Conservation (phyloP, 2,888 invertebrate species). For the Diarsia mendica region DNA sequence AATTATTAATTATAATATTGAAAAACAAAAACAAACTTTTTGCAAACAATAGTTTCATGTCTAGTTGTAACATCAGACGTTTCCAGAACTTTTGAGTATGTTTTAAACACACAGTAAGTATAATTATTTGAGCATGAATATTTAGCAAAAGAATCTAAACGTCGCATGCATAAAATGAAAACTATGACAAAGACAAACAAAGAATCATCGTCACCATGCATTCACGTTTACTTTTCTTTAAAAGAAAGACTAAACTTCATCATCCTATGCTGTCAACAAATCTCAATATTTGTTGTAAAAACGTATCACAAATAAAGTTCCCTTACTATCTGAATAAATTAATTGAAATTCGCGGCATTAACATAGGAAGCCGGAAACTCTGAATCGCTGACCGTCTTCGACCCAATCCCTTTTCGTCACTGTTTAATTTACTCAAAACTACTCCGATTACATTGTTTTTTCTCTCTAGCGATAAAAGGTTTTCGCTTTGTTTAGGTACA, state of each 20-base stretch:
- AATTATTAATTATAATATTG: background rate
- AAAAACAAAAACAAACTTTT: background rate
- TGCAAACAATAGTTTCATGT: background rate
- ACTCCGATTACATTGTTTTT: conserved; percentile 48
- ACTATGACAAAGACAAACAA: background rate
- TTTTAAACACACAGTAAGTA: background rate
- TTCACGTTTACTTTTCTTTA: background rate
- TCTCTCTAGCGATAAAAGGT: conserved; percentile 29
- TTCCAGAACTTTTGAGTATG: background rate
- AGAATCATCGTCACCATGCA: background rate
- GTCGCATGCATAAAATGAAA: background rate
- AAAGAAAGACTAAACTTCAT: conserved; percentile 1
- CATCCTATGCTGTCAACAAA: background rate
- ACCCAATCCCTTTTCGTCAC: conserved; percentile 58
- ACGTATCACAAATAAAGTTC: conserved; percentile 50
- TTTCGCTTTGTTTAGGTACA: conserved; percentile 33
- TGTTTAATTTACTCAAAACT: conserved; percentile 61
- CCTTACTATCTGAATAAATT: conserved; percentile 59
- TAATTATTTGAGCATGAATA: background rate
- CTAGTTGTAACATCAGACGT: background rate
- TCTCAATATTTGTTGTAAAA: conserved; percentile 39
- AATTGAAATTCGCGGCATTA: conserved; percentile 61
- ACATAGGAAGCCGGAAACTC: conserved; percentile 58
- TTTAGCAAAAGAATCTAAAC: background rate
- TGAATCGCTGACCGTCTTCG: conserved; percentile 45